Evolutionary conservation across 2,888 invertebrate species (phyloP).

Genomic region (Pollenia griseotomentosa): DNA sequence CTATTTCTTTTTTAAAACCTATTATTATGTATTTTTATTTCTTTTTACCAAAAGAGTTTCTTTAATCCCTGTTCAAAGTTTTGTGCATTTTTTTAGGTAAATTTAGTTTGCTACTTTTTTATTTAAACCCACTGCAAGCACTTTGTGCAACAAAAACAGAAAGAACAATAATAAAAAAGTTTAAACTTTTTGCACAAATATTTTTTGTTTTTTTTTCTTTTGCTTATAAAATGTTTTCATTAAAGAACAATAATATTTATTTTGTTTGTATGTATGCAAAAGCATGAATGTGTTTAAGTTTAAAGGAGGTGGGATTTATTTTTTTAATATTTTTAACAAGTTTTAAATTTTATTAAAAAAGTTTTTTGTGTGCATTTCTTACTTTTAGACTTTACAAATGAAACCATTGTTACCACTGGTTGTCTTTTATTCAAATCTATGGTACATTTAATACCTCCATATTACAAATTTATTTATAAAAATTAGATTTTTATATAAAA

Average conservation of each 20-base stretch:
- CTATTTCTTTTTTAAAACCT: too few species aligned
- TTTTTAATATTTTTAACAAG: conserved; percentile 49
- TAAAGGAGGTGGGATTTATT: conserved; percentile 17
- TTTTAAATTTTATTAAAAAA: conserved; percentile 60
- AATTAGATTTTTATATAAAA: too few species aligned
- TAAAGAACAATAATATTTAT: conserved; percentile 15
- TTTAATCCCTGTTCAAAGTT: background rate
- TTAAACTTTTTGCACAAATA: background rate
- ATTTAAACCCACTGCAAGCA: conserved; percentile 5
- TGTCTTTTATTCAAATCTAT: too few species aligned
- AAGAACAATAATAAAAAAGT: background rate
- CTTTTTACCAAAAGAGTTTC: too few species aligned
- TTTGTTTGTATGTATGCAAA: background rate
- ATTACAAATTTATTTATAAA: too few species aligned
- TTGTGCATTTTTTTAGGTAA: background rate
- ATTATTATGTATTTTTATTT: too few species aligned
- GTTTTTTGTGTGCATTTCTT: conserved; percentile 12
- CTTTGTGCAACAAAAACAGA: background rate
- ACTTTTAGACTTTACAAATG: conserved; percentile 2
- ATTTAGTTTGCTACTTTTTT: background rate
- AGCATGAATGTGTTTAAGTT: background rate
- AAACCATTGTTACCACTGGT: background rate
- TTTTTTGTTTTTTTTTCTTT: background rate
- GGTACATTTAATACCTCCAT: too few species aligned
- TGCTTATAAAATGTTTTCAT: conserved; percentile 5